These are phyloP conservation scores for Helicorthomorpha holstii DNA, from an alignment of 1,140 invertebrate genomes.

Conservation along the genomic window DNA sequence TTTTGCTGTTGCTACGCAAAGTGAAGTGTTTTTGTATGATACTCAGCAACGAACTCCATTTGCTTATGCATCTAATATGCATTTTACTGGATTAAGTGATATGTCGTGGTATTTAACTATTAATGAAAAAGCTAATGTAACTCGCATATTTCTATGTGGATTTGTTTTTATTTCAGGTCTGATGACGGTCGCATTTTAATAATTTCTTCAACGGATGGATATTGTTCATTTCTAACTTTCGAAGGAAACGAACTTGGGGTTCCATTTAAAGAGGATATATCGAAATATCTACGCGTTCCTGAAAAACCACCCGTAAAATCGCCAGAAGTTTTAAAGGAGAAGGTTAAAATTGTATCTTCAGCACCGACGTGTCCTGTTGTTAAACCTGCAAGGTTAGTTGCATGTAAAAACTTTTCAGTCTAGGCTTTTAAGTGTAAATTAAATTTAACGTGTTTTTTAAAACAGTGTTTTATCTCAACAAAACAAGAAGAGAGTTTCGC, in stretches of 20 bases:
- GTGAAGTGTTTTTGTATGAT: slow-evolving; percentile 73
- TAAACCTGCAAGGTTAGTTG: neutral
- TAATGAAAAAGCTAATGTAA: neutral
- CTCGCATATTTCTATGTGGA: neutral
- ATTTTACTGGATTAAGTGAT: slow-evolving; percentile 84
- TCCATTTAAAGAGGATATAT: slow-evolving; percentile 28
- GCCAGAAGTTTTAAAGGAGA: neutral
- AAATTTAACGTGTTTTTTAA: neutral
- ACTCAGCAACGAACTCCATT: slow-evolving; percentile 75
- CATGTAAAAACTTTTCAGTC: neutral
- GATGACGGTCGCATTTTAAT: slow-evolving; percentile 60
- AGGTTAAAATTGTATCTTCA: neutral
- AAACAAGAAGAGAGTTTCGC: neutral
- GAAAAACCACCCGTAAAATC: neutral
- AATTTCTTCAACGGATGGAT: slow-evolving; percentile 87
- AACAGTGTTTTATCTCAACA: neutral
- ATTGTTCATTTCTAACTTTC: slow-evolving; percentile 80
- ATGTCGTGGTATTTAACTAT: slow-evolving; percentile 59
- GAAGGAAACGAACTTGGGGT: slow-evolving; percentile 61
- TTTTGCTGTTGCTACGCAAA: slow-evolving; percentile 75
- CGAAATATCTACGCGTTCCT: no score
- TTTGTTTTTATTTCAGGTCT: slow-evolving; percentile 36
- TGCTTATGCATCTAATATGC: slow-evolving; percentile 72
- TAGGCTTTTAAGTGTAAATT: neutral
- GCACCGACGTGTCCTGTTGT: neutral